A percentile compares a stretch with the other conserved stretches of the same genome.
Evolutionary conservation across 1,140 invertebrate genomes (phyloP).

Genomic region (Lamellibrachia luymesi): DNA sequence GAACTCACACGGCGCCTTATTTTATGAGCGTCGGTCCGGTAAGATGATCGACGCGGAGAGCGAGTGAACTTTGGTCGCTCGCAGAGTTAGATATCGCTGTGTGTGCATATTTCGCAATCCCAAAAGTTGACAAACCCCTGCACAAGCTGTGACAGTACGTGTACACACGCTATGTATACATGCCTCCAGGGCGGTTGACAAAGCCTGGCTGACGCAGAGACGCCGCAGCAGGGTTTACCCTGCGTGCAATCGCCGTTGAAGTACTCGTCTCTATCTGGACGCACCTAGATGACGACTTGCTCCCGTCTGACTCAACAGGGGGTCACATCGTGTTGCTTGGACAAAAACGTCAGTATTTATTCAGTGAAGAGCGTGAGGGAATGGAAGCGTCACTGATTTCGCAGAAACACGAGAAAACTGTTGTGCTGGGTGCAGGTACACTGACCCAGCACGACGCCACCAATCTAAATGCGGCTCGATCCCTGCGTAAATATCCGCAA

Average conservation of each 20-base stretch:
- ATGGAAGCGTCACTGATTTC: not conserved
- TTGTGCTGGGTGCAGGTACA: not conserved
- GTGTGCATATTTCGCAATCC: constrained; percentile 4
- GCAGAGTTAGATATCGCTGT: not conserved
- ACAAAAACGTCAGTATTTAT: not conserved
- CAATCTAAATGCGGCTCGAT: not conserved
- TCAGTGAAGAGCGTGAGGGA: not conserved
- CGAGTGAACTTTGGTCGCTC: not conserved
- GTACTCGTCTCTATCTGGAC: not conserved
- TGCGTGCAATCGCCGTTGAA: not conserved
- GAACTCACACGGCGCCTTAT: not conserved
- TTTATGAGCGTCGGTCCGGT: not conserved
- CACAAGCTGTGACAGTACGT: not conserved
- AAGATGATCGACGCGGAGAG: not conserved
- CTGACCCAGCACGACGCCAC: not conserved
- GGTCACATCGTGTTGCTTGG: not conserved
- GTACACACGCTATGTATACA: not conserved
- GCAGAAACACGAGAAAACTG: not conserved
- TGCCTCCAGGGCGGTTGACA: not conserved
- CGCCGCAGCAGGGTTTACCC: not conserved
- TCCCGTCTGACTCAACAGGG: not conserved
- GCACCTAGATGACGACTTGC: not conserved
- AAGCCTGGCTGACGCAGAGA: not conserved
- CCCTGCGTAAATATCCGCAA: not conserved
- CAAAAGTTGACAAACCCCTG: not conserved